These are phyloP conservation scores for Myzus persicae DNA, from an alignment of 1,140 invertebrate species.

Conservation along the genomic window DNA sequence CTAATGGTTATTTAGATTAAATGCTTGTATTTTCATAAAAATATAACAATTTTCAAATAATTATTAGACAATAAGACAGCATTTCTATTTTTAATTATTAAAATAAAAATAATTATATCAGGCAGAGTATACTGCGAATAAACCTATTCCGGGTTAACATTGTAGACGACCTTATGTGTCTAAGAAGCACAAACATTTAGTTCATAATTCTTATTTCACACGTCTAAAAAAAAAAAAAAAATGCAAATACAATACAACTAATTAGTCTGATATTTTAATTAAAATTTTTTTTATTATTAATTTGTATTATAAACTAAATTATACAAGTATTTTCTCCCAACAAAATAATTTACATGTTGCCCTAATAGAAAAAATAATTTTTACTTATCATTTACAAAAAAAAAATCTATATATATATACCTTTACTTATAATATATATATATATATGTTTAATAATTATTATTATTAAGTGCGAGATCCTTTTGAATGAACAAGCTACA, in stretches of 20 bases:
- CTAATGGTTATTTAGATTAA: neutral
- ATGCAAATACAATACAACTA: neutral
- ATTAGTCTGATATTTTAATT: neutral
- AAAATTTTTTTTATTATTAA: constrained; percentile 47
- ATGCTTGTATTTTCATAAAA: neutral
- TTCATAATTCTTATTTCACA: neutral
- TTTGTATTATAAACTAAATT: constrained; percentile 51
- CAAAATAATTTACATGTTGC: constrained; percentile 55
- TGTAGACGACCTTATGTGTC: too few relatives aligned
- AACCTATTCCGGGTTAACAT: neutral
- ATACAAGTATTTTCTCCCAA: constrained; percentile 53
- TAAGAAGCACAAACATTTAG: neutral
- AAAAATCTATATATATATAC: constrained; percentile 47
- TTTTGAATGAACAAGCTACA: constrained; percentile 48
- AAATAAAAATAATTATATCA: neutral
- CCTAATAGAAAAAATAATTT: constrained; percentile 53
- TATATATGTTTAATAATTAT: constrained; percentile 45
- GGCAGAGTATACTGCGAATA: neutral
- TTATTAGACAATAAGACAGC: neutral
- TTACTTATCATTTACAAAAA: constrained; percentile 27
- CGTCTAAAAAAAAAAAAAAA: constrained; percentile 4
- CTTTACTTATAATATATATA: constrained; percentile 41
- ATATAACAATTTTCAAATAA: constrained; percentile 14
- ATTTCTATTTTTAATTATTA: neutral
- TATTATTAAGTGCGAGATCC: constrained; percentile 48